These are phyloP conservation scores for Therioaphis trifolii DNA, from an alignment of 2,888 invertebrate species.

Conservation along the genomic window DNA sequence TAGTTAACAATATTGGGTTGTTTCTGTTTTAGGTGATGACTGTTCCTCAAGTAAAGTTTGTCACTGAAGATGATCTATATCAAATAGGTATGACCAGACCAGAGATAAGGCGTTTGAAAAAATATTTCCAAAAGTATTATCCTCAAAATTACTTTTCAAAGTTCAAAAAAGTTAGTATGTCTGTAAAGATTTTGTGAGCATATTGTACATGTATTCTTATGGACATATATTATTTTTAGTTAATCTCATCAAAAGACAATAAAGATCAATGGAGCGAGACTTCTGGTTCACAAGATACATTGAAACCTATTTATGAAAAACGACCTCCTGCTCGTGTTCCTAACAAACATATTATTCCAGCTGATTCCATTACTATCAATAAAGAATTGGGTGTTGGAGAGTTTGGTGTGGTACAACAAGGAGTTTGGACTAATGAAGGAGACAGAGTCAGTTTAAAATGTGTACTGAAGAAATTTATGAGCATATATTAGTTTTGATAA, in stretches of 20 bases:
- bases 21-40: conserved; percentile 74
- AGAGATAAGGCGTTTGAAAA: conserved; percentile 92
- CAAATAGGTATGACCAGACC: conserved; percentile 94
- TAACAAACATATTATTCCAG: conserved; percentile 87
- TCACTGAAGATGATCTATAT: conserved; percentile 89
- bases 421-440: conserved; percentile 95
- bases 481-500: neutral
- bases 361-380: conserved; percentile 91
- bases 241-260: conserved; percentile 69
- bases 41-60: conserved; percentile 91
- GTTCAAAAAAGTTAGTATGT: conserved; percentile 78
- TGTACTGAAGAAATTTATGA: neutral
- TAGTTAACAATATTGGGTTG: neutral
- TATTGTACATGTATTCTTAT: neutral
- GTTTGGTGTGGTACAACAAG: conserved; percentile 98
- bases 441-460: conserved; percentile 77
- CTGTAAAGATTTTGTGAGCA: neutral
- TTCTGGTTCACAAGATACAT: conserved; percentile 62
- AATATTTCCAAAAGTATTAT: conserved; percentile 92
- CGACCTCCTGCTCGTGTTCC: conserved; percentile 74
- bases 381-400: conserved; percentile 96
- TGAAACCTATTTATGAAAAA: conserved; percentile 67
- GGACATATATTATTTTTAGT: conserved; percentile 66
- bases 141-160: conserved; percentile 93
- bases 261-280: conserved; percentile 66